Base-by-base conservation (phyloP, 2,888 invertebrate genomes). In the Melikaiella ostensackeni region DNA sequence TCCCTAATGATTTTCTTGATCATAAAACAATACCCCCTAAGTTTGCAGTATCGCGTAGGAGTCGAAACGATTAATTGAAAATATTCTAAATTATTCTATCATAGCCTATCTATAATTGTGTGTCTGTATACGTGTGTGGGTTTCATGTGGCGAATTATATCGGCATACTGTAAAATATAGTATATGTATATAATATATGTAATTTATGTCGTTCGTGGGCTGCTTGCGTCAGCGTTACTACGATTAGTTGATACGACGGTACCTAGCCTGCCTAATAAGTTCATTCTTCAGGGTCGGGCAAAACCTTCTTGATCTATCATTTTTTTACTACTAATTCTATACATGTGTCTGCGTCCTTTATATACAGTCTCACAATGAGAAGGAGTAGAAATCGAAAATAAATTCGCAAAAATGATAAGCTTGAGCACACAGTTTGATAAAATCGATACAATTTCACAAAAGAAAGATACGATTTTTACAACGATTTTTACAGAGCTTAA, bases 21-120 rank as follows among this genome's bases (percentile, higher is more conserved):
- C n/a, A 50, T 27, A 70, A 33, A 50, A 30, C 70, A 46, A 46
- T 66, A 46, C 46, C 46, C 27, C 24, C 9, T 46, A 59, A 27
- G 24, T 83, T 83, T 85, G 84, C 80, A 82, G 86, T 85, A 85
- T 84, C 83, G 85, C 85, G 87, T 84, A 84, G 87, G 86, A 85
- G 86, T 88, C 88, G 87, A 86, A 87, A 83, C 86, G 86, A 84
- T 86, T 79, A 86, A 87, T 88, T 84, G 84, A 88, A 88, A 85
- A 86, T 87, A 89, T 81, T 85, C 86, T 90, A 89, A 87, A 86
- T 88, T 88, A 89, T 86, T 87, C 89, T 90, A 91, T 90, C 91
- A 90, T 91, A 91, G 90, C 91, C 90, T 91, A 91, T 86, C 89
- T 88, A 88, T 88, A 88, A 86, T 86, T 84, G 83, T 85, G 80